Conservation (phyloP, 2,797 vertebrate genomes). For the Enteromius fasciolatus region DNA sequence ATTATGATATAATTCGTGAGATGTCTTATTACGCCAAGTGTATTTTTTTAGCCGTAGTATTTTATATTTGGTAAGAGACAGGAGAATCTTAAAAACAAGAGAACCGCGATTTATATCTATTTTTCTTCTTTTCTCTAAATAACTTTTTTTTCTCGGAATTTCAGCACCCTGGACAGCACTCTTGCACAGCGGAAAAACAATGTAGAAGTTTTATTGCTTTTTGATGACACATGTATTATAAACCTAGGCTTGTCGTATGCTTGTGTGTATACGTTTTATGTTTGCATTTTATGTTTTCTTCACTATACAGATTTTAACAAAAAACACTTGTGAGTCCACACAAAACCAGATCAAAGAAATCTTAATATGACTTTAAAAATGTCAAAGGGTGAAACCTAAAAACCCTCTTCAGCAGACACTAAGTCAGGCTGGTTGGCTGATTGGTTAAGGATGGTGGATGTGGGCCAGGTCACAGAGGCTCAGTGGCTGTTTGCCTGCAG, state of each 20-base stretch:
- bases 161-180: conserved; percentile 7
- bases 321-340: conserved; percentile 27
- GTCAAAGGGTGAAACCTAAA: conserved; percentile 21
- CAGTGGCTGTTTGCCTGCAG: conserved; percentile 49
- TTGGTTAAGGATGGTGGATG: conserved; percentile 25
- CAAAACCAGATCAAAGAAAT: not conserved
- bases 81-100: not conserved
- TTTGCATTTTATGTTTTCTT: conserved; percentile 63
- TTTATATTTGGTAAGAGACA: not conserved
- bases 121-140: not conserved
- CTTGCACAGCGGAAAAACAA: not conserved
- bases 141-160: not conserved
- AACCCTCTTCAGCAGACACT: conserved; percentile 25
- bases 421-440: conserved; percentile 1
- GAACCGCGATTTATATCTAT: not conserved
- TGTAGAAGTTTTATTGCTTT: not conserved
- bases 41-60: conserved; percentile 9
- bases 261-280: conserved; percentile 37
- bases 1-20: conserved; percentile 72
- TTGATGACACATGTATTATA: not conserved
- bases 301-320: conserved; percentile 68
- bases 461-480: conserved; percentile 35
- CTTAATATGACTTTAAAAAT: conserved; percentile 35
- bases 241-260: not conserved
- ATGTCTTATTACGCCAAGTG: conserved; percentile 56